Percentiles rank a stretch among this genome's conserved stretches.
Evolutionary conservation across 1,140 invertebrate species (phyloP).

Genomic region (Drosophila dunni): DNA sequence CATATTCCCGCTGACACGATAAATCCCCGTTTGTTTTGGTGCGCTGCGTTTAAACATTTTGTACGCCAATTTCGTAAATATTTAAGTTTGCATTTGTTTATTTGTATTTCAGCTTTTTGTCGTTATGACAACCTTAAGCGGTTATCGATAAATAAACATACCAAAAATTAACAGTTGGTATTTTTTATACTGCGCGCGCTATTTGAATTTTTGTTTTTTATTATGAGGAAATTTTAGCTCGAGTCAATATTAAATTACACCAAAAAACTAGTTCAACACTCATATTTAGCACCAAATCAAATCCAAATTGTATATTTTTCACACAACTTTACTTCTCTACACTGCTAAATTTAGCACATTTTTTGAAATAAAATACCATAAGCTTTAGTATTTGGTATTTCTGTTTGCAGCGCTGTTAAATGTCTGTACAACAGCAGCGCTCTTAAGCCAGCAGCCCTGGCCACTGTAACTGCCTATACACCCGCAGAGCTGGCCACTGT

Average conservation of each 20-base stretch:
- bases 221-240: too few relatives aligned
- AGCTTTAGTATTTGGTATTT: too few relatives aligned
- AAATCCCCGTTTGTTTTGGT: constrained; percentile 84
- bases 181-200: constrained; percentile 12
- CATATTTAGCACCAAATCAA: too few relatives aligned
- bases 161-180: constrained; percentile 9
- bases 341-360: too few relatives aligned
- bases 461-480: neutral
- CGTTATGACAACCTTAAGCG: constrained; percentile 54
- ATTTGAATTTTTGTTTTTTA: too few relatives aligned
- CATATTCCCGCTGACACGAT: constrained; percentile 85
- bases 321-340: too few relatives aligned
- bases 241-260: too few relatives aligned
- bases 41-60: constrained; percentile 71
- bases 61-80: neutral
- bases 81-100: neutral
- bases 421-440: neutral
- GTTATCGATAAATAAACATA: constrained; percentile 8
- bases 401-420: too few relatives aligned
- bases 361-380: too few relatives aligned
- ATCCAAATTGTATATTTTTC: too few relatives aligned
- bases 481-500: constrained; percentile 6
- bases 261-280: too few relatives aligned
- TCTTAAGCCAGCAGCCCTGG: neutral
- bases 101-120: constrained; percentile 34